Evolutionary conservation across 1,140 invertebrate genomes (phyloP), one percentile per base, ranked within the genome.

Genomic region (Carposina sasakii): DNA sequence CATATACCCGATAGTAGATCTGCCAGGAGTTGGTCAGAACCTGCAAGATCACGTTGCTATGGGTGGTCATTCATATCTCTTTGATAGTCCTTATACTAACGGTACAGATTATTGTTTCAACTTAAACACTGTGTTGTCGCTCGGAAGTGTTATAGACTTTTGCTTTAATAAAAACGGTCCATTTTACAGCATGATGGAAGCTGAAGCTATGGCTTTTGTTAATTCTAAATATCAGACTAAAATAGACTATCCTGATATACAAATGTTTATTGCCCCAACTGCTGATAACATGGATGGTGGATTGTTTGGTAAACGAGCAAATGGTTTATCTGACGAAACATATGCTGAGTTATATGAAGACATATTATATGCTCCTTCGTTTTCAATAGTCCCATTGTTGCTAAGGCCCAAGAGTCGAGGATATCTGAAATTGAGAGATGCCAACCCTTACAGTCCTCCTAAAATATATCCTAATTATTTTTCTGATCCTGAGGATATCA

Each of bases 381-480:
- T 90, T 67, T 88, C 87, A 10, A 86, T 91, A 20, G 82, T 91
- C 0, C 91, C 92, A 0, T 71, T 93, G 50, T 52, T 94, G 15
- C 64, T 94, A 42, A 81, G 91, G 44, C 94, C 94, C 0, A 88
- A 88, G 47, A 93, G 92, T 40, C 84, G 86, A 36, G 94, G 95
- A 5, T 87, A 85, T 33, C 75, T 96, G 1, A 85, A 88, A 48
- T 64, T 96, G 0, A 76, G 67, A 30, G 89, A 89, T n/a, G 71
- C 76, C 0, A 87, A 96, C 69, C 91, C 94, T 0, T 74, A 84
- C 15, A 85, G 89, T 0, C 88, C 92, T 60, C 96, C 96, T 0
- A 69, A 89, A 4, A 94, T 98, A 24, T 91, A 92, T 70, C 92
- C 95, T 0, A 94, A 94, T 64, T 96, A 96, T 70, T 91, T 92